These are phyloP conservation scores for Melanerpes formicivorus DNA, from an alignment of 2,113 vertebrate species.

Conservation along the genomic window DNA sequence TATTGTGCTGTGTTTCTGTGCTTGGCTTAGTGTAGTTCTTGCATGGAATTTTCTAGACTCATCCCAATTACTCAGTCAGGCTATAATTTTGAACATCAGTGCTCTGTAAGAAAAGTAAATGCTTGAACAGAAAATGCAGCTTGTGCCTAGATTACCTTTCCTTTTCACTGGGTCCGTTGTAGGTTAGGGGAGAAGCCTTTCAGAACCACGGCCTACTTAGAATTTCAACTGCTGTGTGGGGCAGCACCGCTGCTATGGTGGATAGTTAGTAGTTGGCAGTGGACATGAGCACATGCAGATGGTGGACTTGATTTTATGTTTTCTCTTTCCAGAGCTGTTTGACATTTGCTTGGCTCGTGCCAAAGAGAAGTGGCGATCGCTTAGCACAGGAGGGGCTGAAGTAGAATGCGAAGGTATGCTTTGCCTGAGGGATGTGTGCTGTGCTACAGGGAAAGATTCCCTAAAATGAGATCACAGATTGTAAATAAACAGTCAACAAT, in stretches of 20 bases:
- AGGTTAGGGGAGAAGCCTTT: neutral
- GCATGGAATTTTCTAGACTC: neutral
- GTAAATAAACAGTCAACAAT: neutral
- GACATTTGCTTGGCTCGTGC: conserved; percentile 91
- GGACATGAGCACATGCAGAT: neutral
- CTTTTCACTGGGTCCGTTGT: neutral
- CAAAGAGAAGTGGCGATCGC: conserved; percentile 88
- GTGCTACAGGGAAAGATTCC: neutral
- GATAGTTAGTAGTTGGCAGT: neutral
- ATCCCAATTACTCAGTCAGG: neutral
- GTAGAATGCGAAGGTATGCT: conserved; percentile 82
- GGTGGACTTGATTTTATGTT: neutral
- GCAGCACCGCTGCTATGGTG: rapidly evolving
- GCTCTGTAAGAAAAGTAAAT: neutral
- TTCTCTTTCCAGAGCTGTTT: conserved; percentile 83
- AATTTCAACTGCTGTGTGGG: neutral
- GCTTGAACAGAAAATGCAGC: neutral
- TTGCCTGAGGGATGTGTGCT: neutral
- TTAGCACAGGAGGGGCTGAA: conserved; percentile 75
- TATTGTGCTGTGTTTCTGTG: neutral
- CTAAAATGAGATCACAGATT: neutral
- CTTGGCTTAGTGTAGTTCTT: neutral
- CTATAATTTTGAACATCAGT: neutral
- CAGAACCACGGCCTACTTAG: neutral
- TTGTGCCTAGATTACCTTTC: neutral